phyloP scores from a whole-genome alignment of 1,140 invertebrate genomes.

The Meloidogyne chitwoodi region DNA sequence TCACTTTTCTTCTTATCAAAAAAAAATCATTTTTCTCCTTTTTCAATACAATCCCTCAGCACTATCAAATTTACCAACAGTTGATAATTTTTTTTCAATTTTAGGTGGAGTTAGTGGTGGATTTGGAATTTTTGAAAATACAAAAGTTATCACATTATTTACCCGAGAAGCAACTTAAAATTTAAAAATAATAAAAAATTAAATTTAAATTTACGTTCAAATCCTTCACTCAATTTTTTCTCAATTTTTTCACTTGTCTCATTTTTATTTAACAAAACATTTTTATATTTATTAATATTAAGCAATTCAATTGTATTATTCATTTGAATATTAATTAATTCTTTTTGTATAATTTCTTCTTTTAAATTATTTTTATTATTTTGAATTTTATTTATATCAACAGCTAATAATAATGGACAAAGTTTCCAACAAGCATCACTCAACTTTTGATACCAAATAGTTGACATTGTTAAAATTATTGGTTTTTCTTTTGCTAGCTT shows the following conservation, averaged over 20 bases:
- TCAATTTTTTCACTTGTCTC: neutral
- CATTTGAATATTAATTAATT: too few relatives aligned
- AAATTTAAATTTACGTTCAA: neutral
- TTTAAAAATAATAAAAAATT: neutral
- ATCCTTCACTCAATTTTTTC: neutral
- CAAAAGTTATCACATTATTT: neutral
- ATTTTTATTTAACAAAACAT: neutral
- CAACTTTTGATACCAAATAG: neutral
- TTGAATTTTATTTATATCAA: neutral
- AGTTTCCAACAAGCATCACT: neutral
- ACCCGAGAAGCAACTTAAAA: neutral
- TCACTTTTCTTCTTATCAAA: too few relatives aligned
- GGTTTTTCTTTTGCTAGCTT: neutral
- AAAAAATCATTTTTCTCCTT: neutral
- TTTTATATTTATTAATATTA: neutral
- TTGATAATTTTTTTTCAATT: neutral
- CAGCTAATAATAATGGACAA: neutral
- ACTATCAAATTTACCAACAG: neutral
- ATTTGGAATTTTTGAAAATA: neutral
- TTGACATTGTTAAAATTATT: neutral
- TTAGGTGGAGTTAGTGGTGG: neutral
- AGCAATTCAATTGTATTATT: neutral
- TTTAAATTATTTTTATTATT: neutral
- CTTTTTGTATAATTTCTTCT: neutral
- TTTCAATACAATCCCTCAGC: neutral